Evolutionary conservation across 2,797 vertebrate genomes (phyloP).

Genomic region (Odontamblyopus lacepedii): DNA sequence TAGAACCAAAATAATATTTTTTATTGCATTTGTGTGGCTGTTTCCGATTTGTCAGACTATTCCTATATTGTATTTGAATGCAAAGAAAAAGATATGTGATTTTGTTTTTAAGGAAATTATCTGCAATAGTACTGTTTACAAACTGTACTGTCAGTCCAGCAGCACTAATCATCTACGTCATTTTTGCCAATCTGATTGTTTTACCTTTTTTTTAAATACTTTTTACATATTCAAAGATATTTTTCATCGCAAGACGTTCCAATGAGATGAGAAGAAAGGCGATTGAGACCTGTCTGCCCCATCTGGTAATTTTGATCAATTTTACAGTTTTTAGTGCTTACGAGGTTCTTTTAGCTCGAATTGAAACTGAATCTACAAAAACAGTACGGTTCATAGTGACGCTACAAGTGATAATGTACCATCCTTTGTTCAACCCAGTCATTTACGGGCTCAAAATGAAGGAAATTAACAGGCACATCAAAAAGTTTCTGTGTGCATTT

Average conservation of each 20-base stretch:
- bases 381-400: too few species aligned
- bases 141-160: neutral
- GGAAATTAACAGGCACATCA: too few species aligned
- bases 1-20: neutral
- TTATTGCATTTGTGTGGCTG: neutral
- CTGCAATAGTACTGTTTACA: conserved; percentile 11
- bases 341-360: neutral
- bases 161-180: neutral
- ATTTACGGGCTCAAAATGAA: too few species aligned
- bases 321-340: neutral
- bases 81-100: neutral
- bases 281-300: neutral
- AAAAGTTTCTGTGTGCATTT: too few species aligned
- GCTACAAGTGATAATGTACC: too few species aligned
- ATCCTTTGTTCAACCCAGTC: too few species aligned
- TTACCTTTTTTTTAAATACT: conserved; percentile 4
- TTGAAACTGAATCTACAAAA: too few species aligned
- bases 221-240: conserved; percentile 2
- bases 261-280: neutral
- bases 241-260: neutral
- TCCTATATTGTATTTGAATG: neutral
- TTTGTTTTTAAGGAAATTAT: neutral
- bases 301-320: conserved; percentile 1
- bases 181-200: neutral
- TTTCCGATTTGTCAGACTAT: neutral